These are phyloP conservation scores for Tauraco hartlaubi DNA, from an alignment of 2,797 vertebrate species.

Conservation along the genomic window DNA sequence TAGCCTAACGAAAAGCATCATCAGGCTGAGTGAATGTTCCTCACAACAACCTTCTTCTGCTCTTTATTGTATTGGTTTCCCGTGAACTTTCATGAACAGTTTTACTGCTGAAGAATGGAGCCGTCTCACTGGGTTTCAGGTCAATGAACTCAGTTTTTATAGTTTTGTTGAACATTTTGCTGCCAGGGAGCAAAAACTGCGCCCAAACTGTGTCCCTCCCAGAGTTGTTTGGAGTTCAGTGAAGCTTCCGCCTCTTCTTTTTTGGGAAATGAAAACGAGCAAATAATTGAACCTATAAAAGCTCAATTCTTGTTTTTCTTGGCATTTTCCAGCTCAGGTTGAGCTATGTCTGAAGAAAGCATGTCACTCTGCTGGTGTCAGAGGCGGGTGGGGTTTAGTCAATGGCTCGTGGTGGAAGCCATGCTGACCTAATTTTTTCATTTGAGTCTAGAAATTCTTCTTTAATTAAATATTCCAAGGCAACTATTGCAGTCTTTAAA, in stretches of 20 bases:
- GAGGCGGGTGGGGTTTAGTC: not conserved
- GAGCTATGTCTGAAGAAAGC: not conserved
- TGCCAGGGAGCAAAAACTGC: not conserved
- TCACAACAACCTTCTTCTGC: not conserved
- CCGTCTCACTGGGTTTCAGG: not conserved
- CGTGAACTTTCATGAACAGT: not conserved
- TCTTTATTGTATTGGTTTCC: not conserved
- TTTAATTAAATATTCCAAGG: not conserved
- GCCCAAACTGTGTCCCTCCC: not conserved
- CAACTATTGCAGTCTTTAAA: not conserved
- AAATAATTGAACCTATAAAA: not conserved
- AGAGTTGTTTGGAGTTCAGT: not conserved
- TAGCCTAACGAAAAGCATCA: not conserved
- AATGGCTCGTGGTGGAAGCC: not conserved
- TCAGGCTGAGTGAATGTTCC: not conserved
- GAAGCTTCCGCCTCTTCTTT: not conserved
- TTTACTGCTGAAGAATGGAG: not conserved
- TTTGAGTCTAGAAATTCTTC: not conserved
- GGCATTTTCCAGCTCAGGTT: not conserved
- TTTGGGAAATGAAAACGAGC: not conserved
- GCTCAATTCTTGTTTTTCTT: not conserved
- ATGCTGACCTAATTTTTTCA: not conserved
- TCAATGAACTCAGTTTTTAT: not conserved
- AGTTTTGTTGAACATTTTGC: not conserved
- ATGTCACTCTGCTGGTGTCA: not conserved